Base-by-base conservation (phyloP, 2,888 invertebrate species). In the Ectropis crepuscularia region DNA sequence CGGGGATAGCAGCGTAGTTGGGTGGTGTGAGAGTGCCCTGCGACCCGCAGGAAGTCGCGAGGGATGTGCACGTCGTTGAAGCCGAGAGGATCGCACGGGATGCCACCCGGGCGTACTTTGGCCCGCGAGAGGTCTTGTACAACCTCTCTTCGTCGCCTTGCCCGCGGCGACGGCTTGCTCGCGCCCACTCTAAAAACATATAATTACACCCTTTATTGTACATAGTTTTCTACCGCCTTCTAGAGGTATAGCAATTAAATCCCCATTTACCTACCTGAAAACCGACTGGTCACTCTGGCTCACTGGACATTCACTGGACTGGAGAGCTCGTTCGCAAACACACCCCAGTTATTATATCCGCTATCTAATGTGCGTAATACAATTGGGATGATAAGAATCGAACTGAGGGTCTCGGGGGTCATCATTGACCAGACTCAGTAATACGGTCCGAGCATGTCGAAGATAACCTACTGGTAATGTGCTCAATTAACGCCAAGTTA, bases 61-160 rank as follows among this genome's bases (percentile, higher is more conserved):
- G 83, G 66, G 94, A 94, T 36, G 95, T 94, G 80, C 94, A 93
- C 76, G 95, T 94, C 61, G 95, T 94, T 46, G 95, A 94, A 42
- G 94, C 86, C 2, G 95, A 94, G 10, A 95, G 85, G 39, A 93
- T 93, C 50, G 93, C 89, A 57, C 85, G 83, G 5, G 93, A 93
- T 37, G 93, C 93, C 43, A 93, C 93, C 53, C 93, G 78, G 8
- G 90, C 88, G 87, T 93, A 93, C 71, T 91, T 93, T 2, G 91
- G 87, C 38, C 92, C 91, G 37, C 89, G 85, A 28, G 85, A 47
- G 28, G n/a, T 73, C 64, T 85, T 77, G 75, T 90, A 90, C 69
- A 91, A 74, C 53, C 90, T 84, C 76, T 92, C 92, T 74, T 92
- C 93, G 86, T 90, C 90, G 74, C 82, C 83, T 80, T 90, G 90